Conservation (phyloP, 2,888 invertebrate species). For the Melipona bicolor region DNA sequence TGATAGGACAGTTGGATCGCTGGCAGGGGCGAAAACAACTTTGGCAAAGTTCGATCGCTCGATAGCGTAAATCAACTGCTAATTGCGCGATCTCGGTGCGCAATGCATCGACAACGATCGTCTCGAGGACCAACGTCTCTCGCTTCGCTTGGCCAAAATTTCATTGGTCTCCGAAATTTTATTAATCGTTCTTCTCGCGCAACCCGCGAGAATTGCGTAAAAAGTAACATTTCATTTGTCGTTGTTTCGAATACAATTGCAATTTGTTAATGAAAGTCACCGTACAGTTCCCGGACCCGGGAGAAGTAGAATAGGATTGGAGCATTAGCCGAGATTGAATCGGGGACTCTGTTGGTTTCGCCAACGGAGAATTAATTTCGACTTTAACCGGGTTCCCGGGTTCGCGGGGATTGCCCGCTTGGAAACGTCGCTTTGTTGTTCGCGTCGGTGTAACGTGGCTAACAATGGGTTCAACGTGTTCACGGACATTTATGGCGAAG, state of each 20-base stretch:
- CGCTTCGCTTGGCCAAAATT: background rate
- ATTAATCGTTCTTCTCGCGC: background rate
- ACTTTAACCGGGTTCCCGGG: slow-evolving; percentile 7
- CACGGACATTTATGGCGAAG: background rate
- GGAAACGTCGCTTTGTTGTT: slow-evolving; percentile 2
- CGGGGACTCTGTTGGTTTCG: background rate
- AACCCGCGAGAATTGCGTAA: background rate
- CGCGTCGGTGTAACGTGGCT: background rate
- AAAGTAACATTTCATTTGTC: background rate
- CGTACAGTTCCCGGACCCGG: background rate
- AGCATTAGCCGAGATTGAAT: slow-evolving; percentile 48
- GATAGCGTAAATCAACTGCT: slow-evolving; percentile 37
- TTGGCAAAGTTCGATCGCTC: slow-evolving; percentile 29
- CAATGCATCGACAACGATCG: background rate
- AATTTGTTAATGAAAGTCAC: slow-evolving; percentile 38
- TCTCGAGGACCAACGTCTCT: background rate
- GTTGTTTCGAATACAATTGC: slow-evolving; percentile 3
- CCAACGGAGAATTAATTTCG: slow-evolving; percentile 22
- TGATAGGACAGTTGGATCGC: background rate
- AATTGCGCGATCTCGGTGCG: slow-evolving; percentile 22
- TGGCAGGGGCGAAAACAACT: slow-evolving; percentile 22
- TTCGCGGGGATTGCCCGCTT: background rate
- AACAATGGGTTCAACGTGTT: background rate
- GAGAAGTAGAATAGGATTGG: slow-evolving; percentile 21
- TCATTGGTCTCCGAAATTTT: background rate